Conservation (phyloP, 1,140 invertebrate genomes). For the Tetramorium alpestre region DNA sequence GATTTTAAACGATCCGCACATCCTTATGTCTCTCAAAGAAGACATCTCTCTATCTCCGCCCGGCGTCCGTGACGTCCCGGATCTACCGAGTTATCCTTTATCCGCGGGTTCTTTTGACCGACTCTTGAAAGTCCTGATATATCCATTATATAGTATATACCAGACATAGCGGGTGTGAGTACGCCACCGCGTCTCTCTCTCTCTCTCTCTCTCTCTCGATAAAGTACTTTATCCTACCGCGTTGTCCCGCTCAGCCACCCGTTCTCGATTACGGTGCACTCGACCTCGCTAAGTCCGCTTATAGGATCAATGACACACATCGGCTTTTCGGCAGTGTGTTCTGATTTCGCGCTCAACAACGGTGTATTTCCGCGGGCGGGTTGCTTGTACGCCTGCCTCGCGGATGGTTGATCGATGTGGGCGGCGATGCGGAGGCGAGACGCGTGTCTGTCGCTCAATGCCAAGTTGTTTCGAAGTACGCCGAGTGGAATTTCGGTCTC, state of each 20-base stretch:
- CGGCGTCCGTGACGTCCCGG: neutral
- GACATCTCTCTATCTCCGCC: neutral
- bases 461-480: slow-evolving; percentile 59
- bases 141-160: slow-evolving; percentile 31
- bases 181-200: neutral
- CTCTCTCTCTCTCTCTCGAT: slow-evolving; percentile 17
- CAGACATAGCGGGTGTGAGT: neutral
- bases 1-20: slow-evolving; percentile 15
- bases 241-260: slow-evolving; percentile 12
- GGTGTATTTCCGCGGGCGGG: slow-evolving; percentile 31
- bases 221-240: slow-evolving; percentile 41
- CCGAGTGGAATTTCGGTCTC: slow-evolving; percentile 59
- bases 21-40: neutral
- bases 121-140: slow-evolving; percentile 8
- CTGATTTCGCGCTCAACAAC: slow-evolving; percentile 26
- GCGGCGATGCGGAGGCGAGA: slow-evolving; percentile 46
- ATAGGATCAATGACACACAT: slow-evolving; percentile 48
- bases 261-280: slow-evolving; percentile 30
- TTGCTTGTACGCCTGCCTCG: slow-evolving; percentile 25
- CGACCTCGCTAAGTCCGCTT: slow-evolving; percentile 35
- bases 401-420: slow-evolving; percentile 57
- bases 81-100: slow-evolving; percentile 11
- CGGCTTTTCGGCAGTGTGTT: slow-evolving; percentile 47
- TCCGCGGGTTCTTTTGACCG: neutral
- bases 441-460: slow-evolving; percentile 62